Conservation (phyloP, 64 coral and sea anemone species). For the Pocillopora damicornis region DNA sequence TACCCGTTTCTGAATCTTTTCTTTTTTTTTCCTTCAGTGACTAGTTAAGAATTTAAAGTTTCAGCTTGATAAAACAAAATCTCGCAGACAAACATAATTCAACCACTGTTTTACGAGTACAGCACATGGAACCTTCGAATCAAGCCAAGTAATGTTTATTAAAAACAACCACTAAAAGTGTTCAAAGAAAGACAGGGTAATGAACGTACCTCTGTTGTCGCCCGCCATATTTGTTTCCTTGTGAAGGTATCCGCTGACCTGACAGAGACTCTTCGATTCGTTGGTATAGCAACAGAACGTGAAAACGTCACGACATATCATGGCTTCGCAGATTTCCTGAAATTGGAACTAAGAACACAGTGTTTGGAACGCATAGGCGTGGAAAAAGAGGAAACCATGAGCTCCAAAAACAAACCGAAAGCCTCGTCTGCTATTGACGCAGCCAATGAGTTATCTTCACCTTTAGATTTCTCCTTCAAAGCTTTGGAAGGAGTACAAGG, state of each 20-base stretch:
- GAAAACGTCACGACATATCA: not conserved
- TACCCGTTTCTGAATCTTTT: too few relatives aligned
- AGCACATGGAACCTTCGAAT: too few relatives aligned
- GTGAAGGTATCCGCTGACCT: conserved; percentile 6
- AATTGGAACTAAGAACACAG: not conserved
- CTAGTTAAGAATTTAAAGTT: too few relatives aligned
- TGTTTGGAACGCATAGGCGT: not conserved
- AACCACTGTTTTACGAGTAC: too few relatives aligned
- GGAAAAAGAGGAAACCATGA: not conserved
- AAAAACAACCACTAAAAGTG: too few relatives aligned
- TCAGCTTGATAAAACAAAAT: too few relatives aligned
- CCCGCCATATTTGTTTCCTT: conserved; percentile 30
- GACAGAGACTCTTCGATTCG: not conserved
- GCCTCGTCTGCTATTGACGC: conserved; percentile 64
- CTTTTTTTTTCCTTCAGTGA: too few relatives aligned
- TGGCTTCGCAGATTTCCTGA: not conserved
- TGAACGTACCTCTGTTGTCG: conserved; percentile 12
- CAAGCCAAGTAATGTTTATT: too few relatives aligned
- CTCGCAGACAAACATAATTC: too few relatives aligned
- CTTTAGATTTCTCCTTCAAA: conserved; percentile 83
- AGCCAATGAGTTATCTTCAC: conserved; percentile 53
- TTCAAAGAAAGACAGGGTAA: not conserved
- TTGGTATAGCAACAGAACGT: not conserved
- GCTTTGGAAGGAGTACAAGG: conserved; percentile 61
- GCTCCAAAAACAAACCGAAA: conserved; percentile 43